Evolutionary conservation across 2,888 invertebrate genomes (phyloP).

Genomic region (Folsomia manolachei): DNA sequence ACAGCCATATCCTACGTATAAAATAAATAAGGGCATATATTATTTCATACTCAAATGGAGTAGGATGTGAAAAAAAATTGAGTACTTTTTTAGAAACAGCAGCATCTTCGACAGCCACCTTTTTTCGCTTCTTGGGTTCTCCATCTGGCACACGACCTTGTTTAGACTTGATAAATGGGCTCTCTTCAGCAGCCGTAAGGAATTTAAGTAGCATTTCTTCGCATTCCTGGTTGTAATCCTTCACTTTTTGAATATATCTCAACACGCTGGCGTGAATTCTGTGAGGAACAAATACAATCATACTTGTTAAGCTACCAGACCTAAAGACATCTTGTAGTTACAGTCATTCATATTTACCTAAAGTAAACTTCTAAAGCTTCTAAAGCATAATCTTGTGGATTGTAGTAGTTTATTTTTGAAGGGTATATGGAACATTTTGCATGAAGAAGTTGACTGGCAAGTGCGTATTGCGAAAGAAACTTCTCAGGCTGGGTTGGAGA

Average conservation of each 20-base stretch:
- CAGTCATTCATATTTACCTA: slow-evolving; percentile 31
- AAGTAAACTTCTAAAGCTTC: slow-evolving; percentile 73
- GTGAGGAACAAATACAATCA: slow-evolving; percentile 54
- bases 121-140: slow-evolving; percentile 32
- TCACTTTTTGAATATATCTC: slow-evolving; percentile 76
- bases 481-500: slow-evolving; percentile 66
- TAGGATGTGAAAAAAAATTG: no score
- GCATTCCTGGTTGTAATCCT: slow-evolving; percentile 51
- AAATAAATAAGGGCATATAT: slow-evolving; percentile 12
- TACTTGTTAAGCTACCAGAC: slow-evolving; percentile 7
- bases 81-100: slow-evolving; percentile 30
- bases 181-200: slow-evolving; percentile 52
- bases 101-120: slow-evolving; percentile 20
- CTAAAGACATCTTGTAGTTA: not conserved
- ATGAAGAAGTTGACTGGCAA: slow-evolving; percentile 73
- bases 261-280: slow-evolving; percentile 84
- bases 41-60: no score
- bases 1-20: slow-evolving; percentile 53
- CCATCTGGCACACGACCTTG: slow-evolving; percentile 31
- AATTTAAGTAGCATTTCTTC: slow-evolving; percentile 52
- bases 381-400: slow-evolving; percentile 76
- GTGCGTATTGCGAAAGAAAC: slow-evolving; percentile 72
- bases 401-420: slow-evolving; percentile 77
- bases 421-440: slow-evolving; percentile 82
- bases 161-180: slow-evolving; percentile 46